Conservation (phyloP, 2,113 vertebrate species). For the Coryphaenoides rupestris region DNA sequence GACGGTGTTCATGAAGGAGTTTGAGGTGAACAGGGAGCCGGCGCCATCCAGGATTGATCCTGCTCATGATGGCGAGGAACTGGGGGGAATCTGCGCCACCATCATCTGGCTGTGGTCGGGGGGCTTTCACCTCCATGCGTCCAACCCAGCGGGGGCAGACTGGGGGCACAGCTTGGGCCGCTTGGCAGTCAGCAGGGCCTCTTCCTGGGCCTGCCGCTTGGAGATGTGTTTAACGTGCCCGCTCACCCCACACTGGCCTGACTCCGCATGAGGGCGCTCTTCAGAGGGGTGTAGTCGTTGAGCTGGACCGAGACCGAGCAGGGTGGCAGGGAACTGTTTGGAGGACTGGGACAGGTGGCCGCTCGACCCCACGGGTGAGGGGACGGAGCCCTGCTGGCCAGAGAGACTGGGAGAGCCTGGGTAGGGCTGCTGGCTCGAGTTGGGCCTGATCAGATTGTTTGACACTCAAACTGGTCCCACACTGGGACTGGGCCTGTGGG, state of each 20-base stretch:
- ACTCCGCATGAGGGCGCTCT: conserved; percentile 74
- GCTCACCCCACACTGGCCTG: conserved; percentile 73
- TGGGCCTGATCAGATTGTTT: conserved; percentile 90
- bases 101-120: conserved; percentile 85
- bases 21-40: conserved; percentile 79
- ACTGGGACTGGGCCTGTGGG: conserved; percentile 51
- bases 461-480: conserved; percentile 85
- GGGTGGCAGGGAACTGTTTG: conserved; percentile 69
- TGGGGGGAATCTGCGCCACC: conserved; percentile 77
- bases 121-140: conserved; percentile 83
- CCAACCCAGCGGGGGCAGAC: conserved; percentile 41
- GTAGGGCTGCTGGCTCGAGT: conserved; percentile 79
- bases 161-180: conserved; percentile 85
- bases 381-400: conserved; percentile 75
- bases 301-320: conserved; percentile 78
- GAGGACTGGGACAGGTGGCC: conserved; percentile 73
- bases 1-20: conserved; percentile 78
- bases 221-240: conserved; percentile 85
- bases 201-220: conserved; percentile 88
- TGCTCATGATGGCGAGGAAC: conserved; percentile 76
- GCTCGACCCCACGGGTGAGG: conserved; percentile 66
- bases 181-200: conserved; percentile 83
- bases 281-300: conserved; percentile 79
- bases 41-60: conserved; percentile 77
- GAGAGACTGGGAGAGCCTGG: conserved; percentile 77